Percentiles rank a stretch among this genome's conserved stretches.
Conservation (phyloP, 1,140 invertebrate species). For the Cotesia glomerata region DNA sequence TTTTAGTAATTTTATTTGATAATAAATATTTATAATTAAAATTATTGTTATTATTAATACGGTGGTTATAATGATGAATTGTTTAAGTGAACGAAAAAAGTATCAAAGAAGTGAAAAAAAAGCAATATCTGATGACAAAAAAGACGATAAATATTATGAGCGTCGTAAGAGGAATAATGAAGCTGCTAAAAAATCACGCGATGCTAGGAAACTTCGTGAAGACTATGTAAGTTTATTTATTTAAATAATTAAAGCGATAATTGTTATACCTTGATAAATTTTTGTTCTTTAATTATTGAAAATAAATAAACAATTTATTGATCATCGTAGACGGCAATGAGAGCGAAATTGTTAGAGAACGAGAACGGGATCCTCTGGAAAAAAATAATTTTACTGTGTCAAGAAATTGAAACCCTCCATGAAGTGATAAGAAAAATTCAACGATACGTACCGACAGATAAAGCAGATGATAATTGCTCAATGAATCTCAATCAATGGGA, state of each 20-base stretch:
- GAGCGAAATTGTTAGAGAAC: constrained; percentile 81
- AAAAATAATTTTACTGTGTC: constrained; percentile 78
- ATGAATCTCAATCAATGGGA: not conserved
- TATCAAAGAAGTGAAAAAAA: constrained; percentile 83
- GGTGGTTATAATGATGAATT: not conserved
- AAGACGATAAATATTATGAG: constrained; percentile 90
- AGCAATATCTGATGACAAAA: constrained; percentile 84
- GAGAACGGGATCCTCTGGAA: constrained; percentile 85
- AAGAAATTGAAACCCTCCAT: constrained; percentile 75
- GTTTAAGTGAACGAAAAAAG: constrained; percentile 42
- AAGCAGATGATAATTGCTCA: not conserved
- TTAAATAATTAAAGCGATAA: not conserved
- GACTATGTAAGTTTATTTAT: constrained; percentile 70
- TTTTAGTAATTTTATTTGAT: too few relatives aligned
- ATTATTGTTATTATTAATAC: not conserved
- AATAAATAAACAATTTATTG: constrained; percentile 2
- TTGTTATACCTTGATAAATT: not conserved
- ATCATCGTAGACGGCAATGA: constrained; percentile 73
- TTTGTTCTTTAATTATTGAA: not conserved
- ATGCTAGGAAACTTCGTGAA: constrained; percentile 83
- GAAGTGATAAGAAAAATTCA: constrained; percentile 3
- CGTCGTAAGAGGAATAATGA: constrained; percentile 85
- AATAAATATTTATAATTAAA: not conserved
- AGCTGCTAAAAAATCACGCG: constrained; percentile 89
- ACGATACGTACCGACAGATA: not conserved